These are phyloP conservation scores for Haliclystus octoradiatus DNA, from an alignment of 30 jellyfish, hydroid and myxozoan genomes.

Conservation along the genomic window DNA sequence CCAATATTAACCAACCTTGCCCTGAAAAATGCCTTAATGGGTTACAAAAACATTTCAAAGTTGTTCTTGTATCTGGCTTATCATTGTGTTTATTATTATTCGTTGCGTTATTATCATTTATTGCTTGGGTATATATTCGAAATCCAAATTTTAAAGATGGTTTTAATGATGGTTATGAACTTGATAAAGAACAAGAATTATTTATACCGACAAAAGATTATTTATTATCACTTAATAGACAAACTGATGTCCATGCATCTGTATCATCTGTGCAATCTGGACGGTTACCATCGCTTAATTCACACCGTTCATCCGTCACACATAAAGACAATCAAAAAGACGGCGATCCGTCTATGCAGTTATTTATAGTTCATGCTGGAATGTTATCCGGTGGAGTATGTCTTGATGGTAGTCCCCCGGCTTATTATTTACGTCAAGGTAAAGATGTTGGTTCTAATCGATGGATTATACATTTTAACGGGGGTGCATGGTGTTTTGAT, in stretches of 20 bases:
- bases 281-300: background rate
- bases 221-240: background rate
- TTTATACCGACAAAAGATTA: background rate
- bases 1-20: background rate
- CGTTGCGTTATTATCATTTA: constrained; percentile 28
- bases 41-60: constrained; percentile 18
- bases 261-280: constrained; percentile 20
- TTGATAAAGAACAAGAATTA: constrained; percentile 12
- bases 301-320: background rate
- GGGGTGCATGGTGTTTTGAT: constrained; percentile 99
- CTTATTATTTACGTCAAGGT: constrained; percentile 93
- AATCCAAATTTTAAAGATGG: constrained; percentile 13
- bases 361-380: constrained; percentile 69
- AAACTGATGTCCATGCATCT: constrained; percentile 1
- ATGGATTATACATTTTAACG: constrained; percentile 93
- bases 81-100: constrained; percentile 15
- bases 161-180: constrained; percentile 22
- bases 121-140: constrained; percentile 56
- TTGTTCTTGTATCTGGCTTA: constrained; percentile 14
- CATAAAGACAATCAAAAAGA: constrained; percentile 32
- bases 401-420: constrained; percentile 98
- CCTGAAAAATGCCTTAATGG: background rate
- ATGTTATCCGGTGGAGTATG: constrained; percentile 88
- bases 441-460: constrained; percentile 67
- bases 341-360: constrained; percentile 47